Base-by-base conservation (phyloP, 2,113 vertebrate genomes). In the Capreolus pygargus region DNA sequence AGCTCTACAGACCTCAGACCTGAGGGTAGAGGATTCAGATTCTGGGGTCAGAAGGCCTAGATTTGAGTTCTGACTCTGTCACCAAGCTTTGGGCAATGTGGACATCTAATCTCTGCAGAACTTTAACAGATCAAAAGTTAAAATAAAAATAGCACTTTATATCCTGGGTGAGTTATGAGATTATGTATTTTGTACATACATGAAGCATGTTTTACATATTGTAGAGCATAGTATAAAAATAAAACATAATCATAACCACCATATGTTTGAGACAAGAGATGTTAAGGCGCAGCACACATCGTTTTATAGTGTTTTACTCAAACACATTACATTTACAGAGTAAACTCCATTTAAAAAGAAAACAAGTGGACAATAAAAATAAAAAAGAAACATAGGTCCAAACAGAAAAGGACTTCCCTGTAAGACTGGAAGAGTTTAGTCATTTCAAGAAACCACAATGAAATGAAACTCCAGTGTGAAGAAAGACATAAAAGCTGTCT, bases 331-430 rank as follows among this genome's bases (percentile, higher is more conserved):
- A 70, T 95, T 78, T 57, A 95, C 6, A 82, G 76, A 82, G 50
- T 33, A 94, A 92, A 67, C 67, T 83, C 45, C 55, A 12, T 28
- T 89, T 45, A 52, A 86, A 74, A 97, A 89, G 28, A 83, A 95
- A 93, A 96, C 39, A 70, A 84, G 6, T 45, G 5, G 23, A 70
- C 25, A 50, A 50, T 1, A 86, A 39, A 93, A 97, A 86, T 54
- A 43, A 58, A 92, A 97, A 64, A 86, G 15, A 89, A 82, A 60
- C 6, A 58, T 21, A 39, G 5, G 8, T 84, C 74, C 19, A 82
- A 86, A 98, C 6, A 83, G 58, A 82, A 95, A 97, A 7, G 14
- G 8, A 7, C 92, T 94, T 86, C 30, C 74, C 58, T 89, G 27
- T 10, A 58, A 91, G 16, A 57, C 3, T 57, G n/a, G 30, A 86